These are phyloP conservation scores for Alligator sinensis DNA, from an alignment of 2,113 vertebrate species.

Conservation along the genomic window DNA sequence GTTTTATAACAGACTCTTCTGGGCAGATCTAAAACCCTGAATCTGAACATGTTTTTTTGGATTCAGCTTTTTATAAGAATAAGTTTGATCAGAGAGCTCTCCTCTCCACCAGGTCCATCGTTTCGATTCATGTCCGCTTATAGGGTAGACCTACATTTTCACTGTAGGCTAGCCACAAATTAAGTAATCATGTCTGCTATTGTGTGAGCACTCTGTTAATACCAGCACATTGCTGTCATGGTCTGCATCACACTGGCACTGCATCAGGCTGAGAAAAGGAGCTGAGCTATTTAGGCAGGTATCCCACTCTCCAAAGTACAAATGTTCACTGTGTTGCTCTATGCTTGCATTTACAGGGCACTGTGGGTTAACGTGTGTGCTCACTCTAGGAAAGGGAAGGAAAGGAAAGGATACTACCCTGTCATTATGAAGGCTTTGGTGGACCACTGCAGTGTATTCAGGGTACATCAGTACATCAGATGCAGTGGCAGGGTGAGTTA, in stretches of 20 bases:
- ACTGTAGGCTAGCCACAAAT: not conserved
- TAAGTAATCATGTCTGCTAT: not conserved
- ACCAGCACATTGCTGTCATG: not conserved
- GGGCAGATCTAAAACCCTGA: not conserved
- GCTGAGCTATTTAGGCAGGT: not conserved
- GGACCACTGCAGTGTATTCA: not conserved
- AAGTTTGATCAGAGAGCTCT: not conserved
- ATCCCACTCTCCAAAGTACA: not conserved
- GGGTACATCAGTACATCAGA: not conserved
- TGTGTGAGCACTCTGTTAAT: not conserved
- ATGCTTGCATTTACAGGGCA: not conserved
- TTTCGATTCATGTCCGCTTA: not conserved
- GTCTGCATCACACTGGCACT: not conserved
- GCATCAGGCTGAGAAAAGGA: not conserved
- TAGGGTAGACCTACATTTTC: not conserved
- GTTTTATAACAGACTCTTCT: not conserved
- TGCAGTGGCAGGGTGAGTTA: not conserved
- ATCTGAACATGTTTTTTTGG: conserved; percentile 16
- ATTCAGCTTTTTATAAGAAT: not conserved
- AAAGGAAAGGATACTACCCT: not conserved
- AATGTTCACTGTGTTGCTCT: not conserved
- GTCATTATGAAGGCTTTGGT: not conserved
- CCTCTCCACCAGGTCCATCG: no score
- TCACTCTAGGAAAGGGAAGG: not conserved
- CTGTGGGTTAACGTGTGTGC: not conserved